Evolutionary conservation across 2,888 invertebrate species (phyloP), one percentile per base, ranked within the genome.

Genomic region (Lissonota sp.): DNA sequence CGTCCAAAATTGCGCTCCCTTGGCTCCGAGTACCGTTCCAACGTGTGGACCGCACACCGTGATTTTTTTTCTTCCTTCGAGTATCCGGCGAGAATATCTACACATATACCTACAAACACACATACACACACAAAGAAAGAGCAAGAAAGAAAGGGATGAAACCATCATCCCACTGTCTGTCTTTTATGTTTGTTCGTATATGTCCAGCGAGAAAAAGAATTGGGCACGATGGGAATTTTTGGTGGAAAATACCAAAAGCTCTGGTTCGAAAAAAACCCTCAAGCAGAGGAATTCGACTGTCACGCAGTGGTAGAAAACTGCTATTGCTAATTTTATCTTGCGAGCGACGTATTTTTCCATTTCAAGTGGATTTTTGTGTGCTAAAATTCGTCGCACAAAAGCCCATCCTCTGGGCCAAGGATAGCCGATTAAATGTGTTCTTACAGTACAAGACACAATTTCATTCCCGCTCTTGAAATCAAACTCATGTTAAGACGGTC

Each of bases 231-330:
- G 67, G 80, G 80, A 80, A 80, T 80, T 80, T 76, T 69, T 69
- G 76, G 72, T 58, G 72, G 69, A 76, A 80, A 80, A 77, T 80
- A 72, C 80, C 76, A 49, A 80, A 55, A 60, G 67, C 26, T 60
- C 46, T 16, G 16, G 53, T 58, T 42, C 26, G 37, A 37, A 40
- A 67, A 60, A 75, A 62, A 51, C 57, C 63, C 14, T 12, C 57
- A 64, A 76, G 73, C 72, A 67, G 64, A 76, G 69, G 80, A 80
- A 80, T 80, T 76, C 67, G 66, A 55, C 63, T 63, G 64, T 8
- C 64, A 60, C 44, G 67, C 67, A 51, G 42, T 53, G 67, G 51
- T 63, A 14, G 72, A 76, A 76, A 76, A 73, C 57, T 69, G 62
- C 53, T 67, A 62, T 57, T 42, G 66, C 76, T 69, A 67, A 44